Percentiles rank a stretch among this genome's conserved stretches.
Evolutionary conservation across 2,113 vertebrate species (phyloP).

Genomic region (Diglossa brunneiventris): DNA sequence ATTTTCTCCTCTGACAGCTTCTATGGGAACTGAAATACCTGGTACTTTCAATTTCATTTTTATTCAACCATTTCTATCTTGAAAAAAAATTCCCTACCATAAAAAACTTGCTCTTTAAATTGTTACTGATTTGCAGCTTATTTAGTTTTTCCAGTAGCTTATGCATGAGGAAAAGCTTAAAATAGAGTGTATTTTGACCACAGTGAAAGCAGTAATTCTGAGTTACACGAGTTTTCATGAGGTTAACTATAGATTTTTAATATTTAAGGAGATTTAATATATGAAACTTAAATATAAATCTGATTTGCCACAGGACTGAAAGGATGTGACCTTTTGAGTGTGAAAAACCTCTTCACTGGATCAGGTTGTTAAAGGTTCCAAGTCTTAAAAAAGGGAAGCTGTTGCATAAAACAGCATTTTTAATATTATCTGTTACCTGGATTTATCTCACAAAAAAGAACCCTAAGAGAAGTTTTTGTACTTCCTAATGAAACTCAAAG

Average conservation of each 20-base stretch:
- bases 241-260: background rate
- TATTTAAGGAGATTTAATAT: background rate
- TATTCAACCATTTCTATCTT: background rate
- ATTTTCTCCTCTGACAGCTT: background rate
- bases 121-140: background rate
- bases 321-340: background rate
- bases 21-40: background rate
- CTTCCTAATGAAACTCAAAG: background rate
- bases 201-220: background rate
- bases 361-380: background rate
- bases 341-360: background rate
- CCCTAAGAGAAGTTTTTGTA: background rate
- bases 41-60: background rate
- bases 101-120: background rate
- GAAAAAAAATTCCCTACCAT: background rate
- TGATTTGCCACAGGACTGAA: background rate
- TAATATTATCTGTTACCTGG: background rate
- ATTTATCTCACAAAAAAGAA: background rate
- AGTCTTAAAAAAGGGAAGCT: background rate
- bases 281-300: background rate
- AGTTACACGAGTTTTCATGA: background rate
- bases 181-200: background rate
- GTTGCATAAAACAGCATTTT: background rate
- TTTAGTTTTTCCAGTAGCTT: background rate
- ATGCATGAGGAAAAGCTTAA: background rate